Percentiles rank a stretch among this genome's conserved stretches.
These are phyloP conservation scores for Holocentrus rufus DNA, from an alignment of 2,797 vertebrate genomes.

Conservation along the genomic window DNA sequence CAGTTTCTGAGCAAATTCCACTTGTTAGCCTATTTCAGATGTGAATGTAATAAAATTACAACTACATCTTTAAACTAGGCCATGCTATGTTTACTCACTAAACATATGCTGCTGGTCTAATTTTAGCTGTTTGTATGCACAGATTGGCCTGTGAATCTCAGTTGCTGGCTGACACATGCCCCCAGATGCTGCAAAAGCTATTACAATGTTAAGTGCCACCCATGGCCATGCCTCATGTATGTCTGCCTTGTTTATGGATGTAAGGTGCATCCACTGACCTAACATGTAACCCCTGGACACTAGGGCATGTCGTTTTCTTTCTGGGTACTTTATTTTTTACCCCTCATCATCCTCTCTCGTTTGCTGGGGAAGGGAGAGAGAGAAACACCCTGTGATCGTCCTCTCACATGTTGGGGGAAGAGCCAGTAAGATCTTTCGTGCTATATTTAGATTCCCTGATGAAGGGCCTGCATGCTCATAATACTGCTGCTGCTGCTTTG, in stretches of 20 bases:
- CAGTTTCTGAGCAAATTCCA: conserved; percentile 45
- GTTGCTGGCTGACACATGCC: not conserved
- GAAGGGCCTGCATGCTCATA: conserved; percentile 46
- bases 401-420: conserved; percentile 13
- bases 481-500: conserved; percentile 42
- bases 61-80: conserved; percentile 20
- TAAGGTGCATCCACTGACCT: conserved; percentile 2
- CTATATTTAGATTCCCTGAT: conserved; percentile 71
- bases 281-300: conserved; percentile 12
- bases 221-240: not conserved
- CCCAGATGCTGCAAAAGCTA: conserved; percentile 16
- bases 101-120: conserved; percentile 19
- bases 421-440: conserved; percentile 49
- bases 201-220: not conserved
- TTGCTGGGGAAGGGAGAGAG: conserved; percentile 36
- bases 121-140: conserved; percentile 18
- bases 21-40: conserved; percentile 16
- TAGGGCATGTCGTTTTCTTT: conserved; percentile 7
- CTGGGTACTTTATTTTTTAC: conserved; percentile 2
- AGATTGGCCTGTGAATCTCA: not conserved
- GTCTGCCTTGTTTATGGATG: not conserved
- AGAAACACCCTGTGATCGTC: conserved; percentile 32
- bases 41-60: conserved; percentile 12
- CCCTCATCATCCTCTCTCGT: conserved; percentile 20
- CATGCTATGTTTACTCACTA: conserved; percentile 17